phyloP scores from a whole-genome alignment of 2,113 vertebrate species.

The Polypterus senegalus region DNA sequence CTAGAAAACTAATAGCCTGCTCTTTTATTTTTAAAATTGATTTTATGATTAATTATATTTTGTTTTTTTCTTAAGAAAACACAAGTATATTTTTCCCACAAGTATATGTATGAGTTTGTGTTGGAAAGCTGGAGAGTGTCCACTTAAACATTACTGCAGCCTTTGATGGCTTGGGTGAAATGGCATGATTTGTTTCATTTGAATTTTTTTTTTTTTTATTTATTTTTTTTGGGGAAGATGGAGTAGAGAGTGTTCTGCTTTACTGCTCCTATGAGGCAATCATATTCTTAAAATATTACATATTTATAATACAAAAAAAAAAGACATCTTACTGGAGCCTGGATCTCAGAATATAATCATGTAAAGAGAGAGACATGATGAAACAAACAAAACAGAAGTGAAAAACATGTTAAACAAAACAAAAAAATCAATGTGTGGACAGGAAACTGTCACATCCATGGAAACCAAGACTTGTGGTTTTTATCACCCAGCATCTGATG shows the following conservation, averaged over 20 bases:
- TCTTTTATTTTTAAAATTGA: constrained; percentile 6
- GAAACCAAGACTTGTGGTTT: no score
- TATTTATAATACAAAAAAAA: not conserved
- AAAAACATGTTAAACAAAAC: no score
- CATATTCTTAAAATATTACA: no score
- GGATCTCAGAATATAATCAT: not conserved
- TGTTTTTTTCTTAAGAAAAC: constrained; percentile 19
- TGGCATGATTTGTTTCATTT: constrained; percentile 33
- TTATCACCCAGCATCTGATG: no score
- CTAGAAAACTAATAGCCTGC: constrained; percentile 18
- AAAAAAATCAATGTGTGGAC: no score
- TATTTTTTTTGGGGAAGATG: constrained; percentile 1
- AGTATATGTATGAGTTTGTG: no score
- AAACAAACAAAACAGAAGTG: not conserved
- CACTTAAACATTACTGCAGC: no score
- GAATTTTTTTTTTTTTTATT: constrained; percentile 13
- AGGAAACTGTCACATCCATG: no score
- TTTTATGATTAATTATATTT: constrained; percentile 11
- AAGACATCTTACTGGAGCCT: not conserved
- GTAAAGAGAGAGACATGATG: not conserved
- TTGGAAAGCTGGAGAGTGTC: no score
- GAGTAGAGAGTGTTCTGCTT: no score
- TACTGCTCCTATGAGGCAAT: no score
- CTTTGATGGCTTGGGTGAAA: constrained; percentile 13
- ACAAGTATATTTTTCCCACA: no score